phyloP scores from a whole-genome alignment of 2,113 vertebrate species.

The Thamnaconus septentrionalis region DNA sequence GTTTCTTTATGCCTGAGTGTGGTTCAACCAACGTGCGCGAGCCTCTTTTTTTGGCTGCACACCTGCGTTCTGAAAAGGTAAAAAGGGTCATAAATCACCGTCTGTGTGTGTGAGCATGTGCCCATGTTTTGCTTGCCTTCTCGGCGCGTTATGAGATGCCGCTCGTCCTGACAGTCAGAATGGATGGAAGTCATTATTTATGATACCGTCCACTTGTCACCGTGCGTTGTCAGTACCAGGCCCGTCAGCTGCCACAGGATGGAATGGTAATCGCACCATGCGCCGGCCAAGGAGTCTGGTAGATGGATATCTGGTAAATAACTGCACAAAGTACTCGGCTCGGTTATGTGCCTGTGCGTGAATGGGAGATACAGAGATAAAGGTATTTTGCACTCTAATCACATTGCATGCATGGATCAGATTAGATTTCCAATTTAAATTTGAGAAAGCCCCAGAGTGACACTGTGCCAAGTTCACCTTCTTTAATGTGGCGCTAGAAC shows the following conservation, averaged over 20 bases:
- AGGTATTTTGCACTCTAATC: neutral
- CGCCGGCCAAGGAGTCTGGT: conserved; percentile 24
- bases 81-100: conserved; percentile 53
- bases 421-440: conserved; percentile 39
- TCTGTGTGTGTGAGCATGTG: conserved; percentile 42
- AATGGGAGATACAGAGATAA: neutral
- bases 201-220: conserved; percentile 47
- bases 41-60: no score
- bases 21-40: neutral
- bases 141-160: conserved; percentile 31
- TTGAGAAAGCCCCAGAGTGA: neutral
- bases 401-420: conserved; percentile 5
- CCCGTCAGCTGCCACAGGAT: conserved; percentile 46
- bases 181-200: conserved; percentile 62
- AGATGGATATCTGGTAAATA: conserved; percentile 41
- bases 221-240: conserved; percentile 25
- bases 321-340: conserved; percentile 5
- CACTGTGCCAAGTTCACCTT: no score
- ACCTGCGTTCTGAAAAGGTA: neutral
- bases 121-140: conserved; percentile 45
- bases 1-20: neutral
- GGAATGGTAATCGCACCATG: conserved; percentile 52
- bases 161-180: conserved; percentile 45
- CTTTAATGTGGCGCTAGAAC: no score
- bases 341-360: conserved; percentile 13